Percentiles rank a stretch among this genome's conserved stretches.
These are phyloP conservation scores for Drosophila lowei DNA, from an alignment of 1,140 invertebrate species.

Conservation along the genomic window DNA sequence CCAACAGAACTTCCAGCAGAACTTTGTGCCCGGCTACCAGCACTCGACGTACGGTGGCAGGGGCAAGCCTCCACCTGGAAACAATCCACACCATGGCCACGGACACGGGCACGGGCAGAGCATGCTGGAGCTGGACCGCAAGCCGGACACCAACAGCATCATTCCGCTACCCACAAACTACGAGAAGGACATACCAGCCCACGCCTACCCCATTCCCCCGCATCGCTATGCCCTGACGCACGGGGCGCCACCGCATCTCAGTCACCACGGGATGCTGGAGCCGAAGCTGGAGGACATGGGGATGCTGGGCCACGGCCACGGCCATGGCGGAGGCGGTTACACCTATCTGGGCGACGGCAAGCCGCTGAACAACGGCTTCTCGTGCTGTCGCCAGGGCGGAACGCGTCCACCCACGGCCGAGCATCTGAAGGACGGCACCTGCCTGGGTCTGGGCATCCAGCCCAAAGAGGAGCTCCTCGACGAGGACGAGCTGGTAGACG, in stretches of 20 bases:
- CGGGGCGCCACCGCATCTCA: slow-evolving; percentile 55
- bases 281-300: slow-evolving; percentile 78
- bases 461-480: slow-evolving; percentile 88
- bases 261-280: slow-evolving; percentile 73
- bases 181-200: slow-evolving; percentile 81
- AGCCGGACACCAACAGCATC: slow-evolving; percentile 79
- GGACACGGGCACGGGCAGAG: slow-evolving; percentile 58
- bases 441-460: slow-evolving; percentile 87
- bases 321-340: slow-evolving; percentile 78
- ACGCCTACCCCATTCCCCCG: slow-evolving; percentile 82
- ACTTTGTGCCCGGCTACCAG: slow-evolving; percentile 78
- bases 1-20: slow-evolving; percentile 81
- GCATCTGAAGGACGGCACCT: slow-evolving; percentile 89
- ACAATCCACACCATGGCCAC: slow-evolving; percentile 48
- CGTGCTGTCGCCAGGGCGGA: slow-evolving; percentile 88
- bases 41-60: slow-evolving; percentile 63
- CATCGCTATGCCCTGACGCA: slow-evolving; percentile 77
- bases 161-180: slow-evolving; percentile 82
- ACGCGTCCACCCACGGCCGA: slow-evolving; percentile 88
- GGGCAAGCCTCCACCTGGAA: slow-evolving; percentile 48
- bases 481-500: slow-evolving; percentile 81
- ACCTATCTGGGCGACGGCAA: slow-evolving; percentile 87
- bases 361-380: slow-evolving; percentile 84
- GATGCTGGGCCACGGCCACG: slow-evolving; percentile 54
- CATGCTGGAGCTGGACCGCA: slow-evolving; percentile 75